A percentile compares a stretch with the other conserved stretches of the same genome.
Evolutionary conservation across 2,113 vertebrate genomes (phyloP).

Genomic region (Thunnus thynnus): DNA sequence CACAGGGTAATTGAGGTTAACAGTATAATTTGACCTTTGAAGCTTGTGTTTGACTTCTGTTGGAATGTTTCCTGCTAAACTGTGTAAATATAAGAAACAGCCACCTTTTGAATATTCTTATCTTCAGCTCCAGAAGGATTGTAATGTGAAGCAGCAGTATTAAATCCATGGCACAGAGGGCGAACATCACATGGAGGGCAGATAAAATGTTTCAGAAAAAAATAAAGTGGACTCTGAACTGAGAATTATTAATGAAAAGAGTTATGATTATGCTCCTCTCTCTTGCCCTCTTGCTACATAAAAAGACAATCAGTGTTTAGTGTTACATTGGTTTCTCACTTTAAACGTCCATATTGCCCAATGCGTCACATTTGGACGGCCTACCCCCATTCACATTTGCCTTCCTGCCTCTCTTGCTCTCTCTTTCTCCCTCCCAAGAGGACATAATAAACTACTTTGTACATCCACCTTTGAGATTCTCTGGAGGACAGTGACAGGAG

Average conservation of each 20-base stretch:
- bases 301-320: slow-evolving; percentile 20
- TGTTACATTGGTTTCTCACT: slow-evolving; percentile 23
- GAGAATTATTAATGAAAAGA: slow-evolving; percentile 7
- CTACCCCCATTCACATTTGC: background rate
- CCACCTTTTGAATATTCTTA: slow-evolving; percentile 65
- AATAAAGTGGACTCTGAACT: slow-evolving; percentile 33
- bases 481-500: slow-evolving; percentile 15
- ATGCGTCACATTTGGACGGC: background rate
- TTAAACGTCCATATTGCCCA: slow-evolving; percentile 36
- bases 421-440: background rate
- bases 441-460: slow-evolving; percentile 12
- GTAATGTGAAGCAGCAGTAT: slow-evolving; percentile 37
- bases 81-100: slow-evolving; percentile 43
- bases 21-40: slow-evolving; percentile 67
- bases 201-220: slow-evolving; percentile 27
- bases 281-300: slow-evolving; percentile 4
- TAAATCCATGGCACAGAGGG: slow-evolving; percentile 29
- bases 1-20: slow-evolving; percentile 77
- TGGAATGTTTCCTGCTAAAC: slow-evolving; percentile 38
- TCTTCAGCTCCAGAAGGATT: slow-evolving; percentile 57
- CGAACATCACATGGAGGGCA: slow-evolving; percentile 19
- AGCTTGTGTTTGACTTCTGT: slow-evolving; percentile 28
- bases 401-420: background rate
- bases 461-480: slow-evolving; percentile 22
- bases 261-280: slow-evolving; percentile 13